Evolutionary conservation across 2,797 vertebrate genomes (phyloP), one percentile per base, ranked within the genome.

Genomic region (Luscinia megarhynchos): DNA sequence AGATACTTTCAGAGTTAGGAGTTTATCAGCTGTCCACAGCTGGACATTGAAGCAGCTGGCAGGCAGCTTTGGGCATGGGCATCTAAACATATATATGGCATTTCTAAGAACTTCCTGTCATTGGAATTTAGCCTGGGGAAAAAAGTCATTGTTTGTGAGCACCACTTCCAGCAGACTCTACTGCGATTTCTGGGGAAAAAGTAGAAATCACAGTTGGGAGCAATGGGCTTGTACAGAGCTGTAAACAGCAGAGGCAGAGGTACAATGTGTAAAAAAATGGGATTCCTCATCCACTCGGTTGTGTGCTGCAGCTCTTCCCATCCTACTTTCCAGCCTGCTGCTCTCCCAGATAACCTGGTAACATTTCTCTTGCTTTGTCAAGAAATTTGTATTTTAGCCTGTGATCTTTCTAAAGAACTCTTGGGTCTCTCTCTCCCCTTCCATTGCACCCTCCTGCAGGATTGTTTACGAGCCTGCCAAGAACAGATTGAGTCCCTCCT

Each of bases 401-500:
- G 40, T 77, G 75, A 50, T 77, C 63, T 84, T 84, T 90, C 94
- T 96, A 95, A 97, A 96, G 82, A 66, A 66, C 74, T 68, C 50
- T 78, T 90, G 91, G 94, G 68, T 96, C 81, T 96, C 77, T 91
- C 38, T 89, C 78, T 86, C 50, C 86, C 80, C 83, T 84, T 69
- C 80, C 82, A 2, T 45, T 85, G 87, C 92, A n/a, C 85, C 86
- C 76, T 82, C 55, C 54, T 88, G 27, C 97, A 99, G 99, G 99
- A 99, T 97, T 99, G 99, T 98, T 98, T 99, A 96, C 98, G 99
- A 67, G 99, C 99, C 7, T 99, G 99, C 97, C 99, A 99, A 98
- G 99, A 99, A 97, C 99, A 99, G 98, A 99, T 99, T 1, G 99
- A 99, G 95, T 98, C 98, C 63, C 98, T 99, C 94, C 98, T 99